Evolutionary conservation across 37 sponge, comb jelly and placozoan species (phyloP).

Genomic region (Haliclona indistincta): DNA sequence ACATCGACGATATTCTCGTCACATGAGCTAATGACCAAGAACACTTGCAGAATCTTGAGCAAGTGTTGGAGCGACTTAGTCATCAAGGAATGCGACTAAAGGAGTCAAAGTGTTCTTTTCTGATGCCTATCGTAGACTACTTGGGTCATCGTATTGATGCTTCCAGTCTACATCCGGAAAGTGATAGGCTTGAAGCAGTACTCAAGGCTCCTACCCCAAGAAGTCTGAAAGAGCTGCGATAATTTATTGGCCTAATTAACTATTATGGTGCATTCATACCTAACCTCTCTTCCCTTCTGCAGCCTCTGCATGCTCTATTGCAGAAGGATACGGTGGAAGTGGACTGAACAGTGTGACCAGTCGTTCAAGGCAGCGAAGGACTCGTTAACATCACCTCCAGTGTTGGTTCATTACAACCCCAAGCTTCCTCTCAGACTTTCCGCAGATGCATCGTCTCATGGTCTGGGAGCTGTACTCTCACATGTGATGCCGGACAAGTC

Average conservation of each 20-base stretch:
- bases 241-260: constrained; percentile 42
- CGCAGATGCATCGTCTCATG: constrained; percentile 50
- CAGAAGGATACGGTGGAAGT: constrained; percentile 25
- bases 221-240: constrained; percentile 30
- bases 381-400: constrained; percentile 17
- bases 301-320: constrained; percentile 34
- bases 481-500: constrained; percentile 36
- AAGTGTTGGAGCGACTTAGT: constrained; percentile 14
- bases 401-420: constrained; percentile 46
- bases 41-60: constrained; percentile 13
- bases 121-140: constrained; percentile 24
- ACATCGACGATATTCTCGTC: constrained; percentile 68
- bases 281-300: constrained; percentile 26
- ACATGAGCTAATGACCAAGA: constrained; percentile 8
- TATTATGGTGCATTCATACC: constrained; percentile 50
- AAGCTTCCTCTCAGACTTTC: constrained; percentile 7
- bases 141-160: constrained; percentile 9
- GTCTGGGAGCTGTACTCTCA: constrained; percentile 54
- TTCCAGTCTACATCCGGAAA: constrained; percentile 3
- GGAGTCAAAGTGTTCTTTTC: constrained; percentile 17
- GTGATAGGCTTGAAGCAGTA: neutral
- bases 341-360: constrained; percentile 16
- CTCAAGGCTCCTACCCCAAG: constrained; percentile 24
- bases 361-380: constrained; percentile 40
- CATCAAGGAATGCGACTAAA: constrained; percentile 1